Evolutionary conservation across 2,797 vertebrate species (phyloP).

Genomic region (Denticeps clupeoides): DNA sequence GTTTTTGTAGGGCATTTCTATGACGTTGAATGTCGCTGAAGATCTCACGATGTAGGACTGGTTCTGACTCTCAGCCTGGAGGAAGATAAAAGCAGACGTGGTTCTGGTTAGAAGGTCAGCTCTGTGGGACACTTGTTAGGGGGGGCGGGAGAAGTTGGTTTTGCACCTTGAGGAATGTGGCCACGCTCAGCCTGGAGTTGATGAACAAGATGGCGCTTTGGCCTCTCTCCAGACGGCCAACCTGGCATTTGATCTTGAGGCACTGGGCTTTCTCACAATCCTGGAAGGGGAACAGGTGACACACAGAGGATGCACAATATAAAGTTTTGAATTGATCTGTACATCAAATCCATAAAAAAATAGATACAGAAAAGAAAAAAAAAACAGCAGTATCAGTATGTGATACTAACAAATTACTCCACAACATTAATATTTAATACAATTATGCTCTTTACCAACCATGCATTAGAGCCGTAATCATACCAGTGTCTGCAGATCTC

Average conservation of each 20-base stretch:
- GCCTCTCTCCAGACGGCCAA: constrained; percentile 77
- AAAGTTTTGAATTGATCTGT: too few relatives aligned
- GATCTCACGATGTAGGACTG: constrained; percentile 78
- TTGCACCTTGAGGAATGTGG: constrained; percentile 78
- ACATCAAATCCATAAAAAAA: too few relatives aligned
- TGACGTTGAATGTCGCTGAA: constrained; percentile 76
- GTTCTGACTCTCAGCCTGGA: constrained; percentile 80
- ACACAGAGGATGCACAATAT: background rate
- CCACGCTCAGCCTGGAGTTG: constrained; percentile 73
- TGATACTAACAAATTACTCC: too few relatives aligned
- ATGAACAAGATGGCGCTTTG: constrained; percentile 84
- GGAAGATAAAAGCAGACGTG: constrained; percentile 12
- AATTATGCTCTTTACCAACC: too few relatives aligned
- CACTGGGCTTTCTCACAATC: constrained; percentile 72
- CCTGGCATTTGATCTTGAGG: constrained; percentile 74
- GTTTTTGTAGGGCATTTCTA: constrained; percentile 91
- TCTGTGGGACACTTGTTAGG: too few relatives aligned
- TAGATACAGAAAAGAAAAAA: too few relatives aligned
- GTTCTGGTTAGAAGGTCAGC: too few relatives aligned
- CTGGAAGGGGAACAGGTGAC: constrained; percentile 44
- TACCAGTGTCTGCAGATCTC: constrained; percentile 71
- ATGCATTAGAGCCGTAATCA: background rate
- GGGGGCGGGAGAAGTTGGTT: background rate
- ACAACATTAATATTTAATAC: too few relatives aligned
- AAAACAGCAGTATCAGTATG: too few relatives aligned